A percentile compares a stretch with the other conserved stretches of the same genome.
phyloP scores from a whole-genome alignment of 2,113 vertebrate species.

The Chlorodrepanis virens region DNA sequence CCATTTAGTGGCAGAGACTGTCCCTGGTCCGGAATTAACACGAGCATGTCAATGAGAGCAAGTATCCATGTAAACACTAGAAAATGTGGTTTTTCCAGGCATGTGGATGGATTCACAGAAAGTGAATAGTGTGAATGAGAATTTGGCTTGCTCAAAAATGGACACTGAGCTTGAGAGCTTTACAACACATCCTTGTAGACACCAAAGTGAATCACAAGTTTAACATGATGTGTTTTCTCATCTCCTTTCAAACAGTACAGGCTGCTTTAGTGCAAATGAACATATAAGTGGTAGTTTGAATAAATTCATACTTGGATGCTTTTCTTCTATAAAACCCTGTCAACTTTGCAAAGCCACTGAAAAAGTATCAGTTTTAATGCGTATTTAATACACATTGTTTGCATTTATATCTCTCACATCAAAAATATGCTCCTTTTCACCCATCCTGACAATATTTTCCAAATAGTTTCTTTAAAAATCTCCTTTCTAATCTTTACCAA shows the following conservation, averaged over 20 bases:
- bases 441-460: neutral
- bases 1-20: neutral
- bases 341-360: neutral
- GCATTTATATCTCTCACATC: neutral
- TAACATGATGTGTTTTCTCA: neutral
- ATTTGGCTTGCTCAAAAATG: neutral
- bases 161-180: neutral
- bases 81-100: neutral
- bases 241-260: neutral
- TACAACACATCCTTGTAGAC: neutral
- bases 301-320: neutral
- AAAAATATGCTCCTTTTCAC: constrained; percentile 8
- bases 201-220: neutral
- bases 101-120: neutral
- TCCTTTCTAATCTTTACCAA: neutral
- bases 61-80: neutral
- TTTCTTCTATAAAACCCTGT: neutral
- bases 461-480: neutral
- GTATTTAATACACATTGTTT: neutral
- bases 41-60: neutral
- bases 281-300: neutral
- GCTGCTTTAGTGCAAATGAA: neutral
- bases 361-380: neutral
- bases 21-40: neutral
- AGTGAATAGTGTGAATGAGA: neutral